Percentiles rank a stretch among this genome's conserved stretches.
These are phyloP conservation scores for Etheostoma perlongum DNA, from an alignment of 2,797 vertebrate species.

Conservation along the genomic window DNA sequence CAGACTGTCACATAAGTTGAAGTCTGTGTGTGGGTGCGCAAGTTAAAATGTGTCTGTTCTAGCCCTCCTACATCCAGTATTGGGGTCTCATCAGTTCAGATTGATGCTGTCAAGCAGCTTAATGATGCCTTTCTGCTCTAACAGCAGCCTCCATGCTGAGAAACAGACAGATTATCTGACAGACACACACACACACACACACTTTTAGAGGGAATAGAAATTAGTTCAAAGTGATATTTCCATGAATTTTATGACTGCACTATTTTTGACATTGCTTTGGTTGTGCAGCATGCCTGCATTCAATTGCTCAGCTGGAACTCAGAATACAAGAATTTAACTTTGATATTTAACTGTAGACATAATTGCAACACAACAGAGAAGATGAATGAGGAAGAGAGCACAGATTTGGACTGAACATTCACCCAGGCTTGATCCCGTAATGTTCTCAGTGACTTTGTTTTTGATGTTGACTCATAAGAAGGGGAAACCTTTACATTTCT, in stretches of 20 bases:
- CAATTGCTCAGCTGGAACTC: neutral
- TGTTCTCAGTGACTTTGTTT: neutral
- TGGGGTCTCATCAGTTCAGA: constrained; percentile 29
- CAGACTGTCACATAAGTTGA: constrained; percentile 21
- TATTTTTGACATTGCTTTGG: neutral
- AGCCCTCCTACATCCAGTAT: constrained; percentile 19
- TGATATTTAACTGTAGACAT: neutral
- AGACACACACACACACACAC: neutral
- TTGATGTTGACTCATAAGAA: neutral
- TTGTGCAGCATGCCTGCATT: neutral
- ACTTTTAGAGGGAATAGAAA: neutral
- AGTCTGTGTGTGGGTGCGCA: neutral
- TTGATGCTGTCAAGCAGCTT: constrained; percentile 49
- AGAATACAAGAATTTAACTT: neutral
- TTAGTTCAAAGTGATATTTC: neutral
- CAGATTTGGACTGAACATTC: neutral
- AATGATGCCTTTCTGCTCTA: constrained; percentile 30
- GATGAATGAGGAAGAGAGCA: neutral
- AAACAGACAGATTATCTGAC: constrained; percentile 15
- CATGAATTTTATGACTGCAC: neutral
- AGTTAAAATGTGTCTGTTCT: constrained; percentile 10
- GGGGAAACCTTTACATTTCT: neutral
- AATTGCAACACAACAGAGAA: neutral
- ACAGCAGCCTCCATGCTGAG: constrained; percentile 15
- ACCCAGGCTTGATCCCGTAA: neutral